These are phyloP conservation scores for Ligdia adustata DNA, from an alignment of 2,888 invertebrate genomes.

Conservation along the genomic window DNA sequence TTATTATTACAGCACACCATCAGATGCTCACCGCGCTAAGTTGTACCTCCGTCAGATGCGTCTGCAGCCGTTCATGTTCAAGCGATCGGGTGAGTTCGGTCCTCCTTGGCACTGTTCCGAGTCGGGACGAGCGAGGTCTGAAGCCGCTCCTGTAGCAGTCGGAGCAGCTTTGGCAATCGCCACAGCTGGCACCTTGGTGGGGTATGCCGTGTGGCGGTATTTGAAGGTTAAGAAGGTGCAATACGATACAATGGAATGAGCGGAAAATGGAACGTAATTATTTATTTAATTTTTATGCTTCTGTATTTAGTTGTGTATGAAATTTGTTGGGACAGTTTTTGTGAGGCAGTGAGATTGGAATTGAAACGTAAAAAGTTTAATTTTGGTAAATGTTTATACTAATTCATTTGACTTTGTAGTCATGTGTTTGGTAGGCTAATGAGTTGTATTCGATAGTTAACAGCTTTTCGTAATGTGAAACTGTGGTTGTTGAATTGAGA, in stretches of 20 bases:
- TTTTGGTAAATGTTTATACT: no score
- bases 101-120: conserved; percentile 87
- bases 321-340: background rate
- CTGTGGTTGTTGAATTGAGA: background rate
- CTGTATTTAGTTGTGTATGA: no score
- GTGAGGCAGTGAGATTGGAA: background rate
- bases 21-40: conserved; percentile 82
- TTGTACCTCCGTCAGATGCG: conserved; percentile 88
- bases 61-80: conserved; percentile 95
- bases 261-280: background rate
- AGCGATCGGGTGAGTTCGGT: conserved; percentile 88
- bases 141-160: conserved; percentile 89
- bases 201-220: conserved; percentile 93
- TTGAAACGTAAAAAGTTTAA: background rate
- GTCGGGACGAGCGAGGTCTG: conserved; percentile 84
- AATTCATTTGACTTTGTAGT: no score
- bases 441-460: no score
- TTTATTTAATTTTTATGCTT: no score
- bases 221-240: conserved; percentile 95
- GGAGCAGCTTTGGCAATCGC: conserved; percentile 93
- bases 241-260: conserved; percentile 94
- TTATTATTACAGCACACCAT: conserved; percentile 58
- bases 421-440: no score
- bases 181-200: conserved; percentile 91
- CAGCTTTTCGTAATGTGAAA: no score